Conservation (phyloP, 1,140 invertebrate species). For the Armadillidium nasatum region DNA sequence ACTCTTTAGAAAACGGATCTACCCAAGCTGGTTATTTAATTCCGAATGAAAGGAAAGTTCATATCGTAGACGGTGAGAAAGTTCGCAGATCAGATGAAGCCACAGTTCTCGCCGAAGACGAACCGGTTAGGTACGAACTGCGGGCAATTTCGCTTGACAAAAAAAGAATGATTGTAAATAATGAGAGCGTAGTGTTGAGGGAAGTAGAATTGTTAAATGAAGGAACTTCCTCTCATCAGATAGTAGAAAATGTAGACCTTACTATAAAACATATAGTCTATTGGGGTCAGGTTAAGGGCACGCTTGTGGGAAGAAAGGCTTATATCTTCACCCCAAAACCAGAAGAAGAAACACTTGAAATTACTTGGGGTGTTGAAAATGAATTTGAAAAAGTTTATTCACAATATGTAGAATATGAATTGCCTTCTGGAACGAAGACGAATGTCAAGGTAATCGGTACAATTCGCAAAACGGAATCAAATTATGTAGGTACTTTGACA, state of each 20-base stretch:
- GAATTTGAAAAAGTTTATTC: constrained; percentile 36
- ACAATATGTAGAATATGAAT: constrained; percentile 37
- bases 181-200: constrained; percentile 31
- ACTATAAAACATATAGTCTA: constrained; percentile 35
- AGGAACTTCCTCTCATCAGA: constrained; percentile 36
- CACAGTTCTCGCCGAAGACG: constrained; percentile 41
- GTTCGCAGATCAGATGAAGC: constrained; percentile 34
- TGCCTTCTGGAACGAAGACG: constrained; percentile 41
- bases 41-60: constrained; percentile 32
- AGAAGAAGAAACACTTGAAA: constrained; percentile 30
- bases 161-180: constrained; percentile 18
- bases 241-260: constrained; percentile 36
- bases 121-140: constrained; percentile 39
- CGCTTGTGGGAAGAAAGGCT: constrained; percentile 31
- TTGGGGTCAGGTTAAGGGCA: constrained; percentile 42
- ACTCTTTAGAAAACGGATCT: constrained; percentile 28
- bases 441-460: constrained; percentile 38
- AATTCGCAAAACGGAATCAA: constrained; percentile 43
- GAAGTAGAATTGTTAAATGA: constrained; percentile 32
- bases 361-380: constrained; percentile 40
- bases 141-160: constrained; percentile 35
- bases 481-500: constrained; percentile 37
- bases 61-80: constrained; percentile 28
- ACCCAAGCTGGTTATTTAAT: constrained; percentile 34
- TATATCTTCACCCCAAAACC: constrained; percentile 37